Evolutionary conservation across 35 echinoderm and acorn worm species (phyloP).

Genomic region (Heliocidaris erythrogramma): DNA sequence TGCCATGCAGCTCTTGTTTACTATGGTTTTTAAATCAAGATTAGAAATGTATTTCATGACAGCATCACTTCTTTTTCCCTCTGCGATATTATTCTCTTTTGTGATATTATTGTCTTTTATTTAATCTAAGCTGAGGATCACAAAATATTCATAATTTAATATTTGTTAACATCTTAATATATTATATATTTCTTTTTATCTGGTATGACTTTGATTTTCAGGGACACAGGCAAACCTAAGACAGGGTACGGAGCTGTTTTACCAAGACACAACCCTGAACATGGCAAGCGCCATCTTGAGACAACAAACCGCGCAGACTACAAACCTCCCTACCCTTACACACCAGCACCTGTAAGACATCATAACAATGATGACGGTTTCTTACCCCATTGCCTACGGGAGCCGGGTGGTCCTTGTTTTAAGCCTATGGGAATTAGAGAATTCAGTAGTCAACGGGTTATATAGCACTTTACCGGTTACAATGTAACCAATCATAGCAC

Average conservation of each 20-base stretch:
- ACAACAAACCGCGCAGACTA: conserved; percentile 97
- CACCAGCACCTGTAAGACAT: conserved; percentile 87
- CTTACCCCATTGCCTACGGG: no score
- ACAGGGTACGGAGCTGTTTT: conserved; percentile 86
- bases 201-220: conserved; percentile 37
- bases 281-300: conserved; percentile 97
- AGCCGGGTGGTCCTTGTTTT: no score
- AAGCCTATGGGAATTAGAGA: no score
- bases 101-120: not conserved
- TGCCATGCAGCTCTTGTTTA: no score
- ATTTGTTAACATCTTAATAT: not conserved
- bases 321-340: conserved; percentile 94
- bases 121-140: not conserved
- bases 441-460: no score
- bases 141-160: not conserved
- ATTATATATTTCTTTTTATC: not conserved
- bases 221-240: conserved; percentile 90
- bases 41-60: no score
- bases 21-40: no score
- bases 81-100: no score
- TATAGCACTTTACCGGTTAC: no score
- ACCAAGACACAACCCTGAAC: conserved; percentile 88
- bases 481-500: no score
- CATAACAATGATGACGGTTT: not conserved
- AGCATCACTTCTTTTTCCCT: no score